Base-by-base conservation (phyloP, 2,113 vertebrate genomes). In the Silurus glanis region DNA sequence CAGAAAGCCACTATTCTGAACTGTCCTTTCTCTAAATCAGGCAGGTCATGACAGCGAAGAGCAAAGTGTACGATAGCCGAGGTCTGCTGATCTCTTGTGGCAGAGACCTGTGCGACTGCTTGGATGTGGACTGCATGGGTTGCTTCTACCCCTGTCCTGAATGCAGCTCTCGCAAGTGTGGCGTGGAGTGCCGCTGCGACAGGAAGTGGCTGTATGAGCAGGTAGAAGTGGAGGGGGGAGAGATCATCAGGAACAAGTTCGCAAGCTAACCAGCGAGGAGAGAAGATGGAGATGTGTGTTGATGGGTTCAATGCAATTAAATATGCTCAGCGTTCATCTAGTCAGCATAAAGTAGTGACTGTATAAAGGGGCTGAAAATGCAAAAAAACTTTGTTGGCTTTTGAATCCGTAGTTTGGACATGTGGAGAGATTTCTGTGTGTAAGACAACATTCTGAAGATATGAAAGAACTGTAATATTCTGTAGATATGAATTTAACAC, bases 191-290 rank as follows among this genome's bases (percentile, higher is more conserved):
- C 71, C 97, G 98, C 90, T 98, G 98, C 4, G 97, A 99, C 93
- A 94, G 98, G 90, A 99, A 99, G 93, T 99, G 98, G 98, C 93
- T 99, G 0, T 99, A 99, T 58, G 98, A 99, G 89, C 98, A 99
- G 90, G 97, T 99, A 81, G 97, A 99, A 89, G 97, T 99, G 3
- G 98, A 99, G 91, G 98, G 98, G 0, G 98, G 98, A 0, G 97
- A 98, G 90, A 96, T 98, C 89, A 98, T 99, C 84, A 95, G 94
- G 59, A 99, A 99, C 84, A 98, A 98, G 89, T 97, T 96, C 0
- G 95, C 92, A 45, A 83, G 93, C 55, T 98, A 95, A 76, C 14
- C 1, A 12, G 6, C 6, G 76, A 9, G 21, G 56, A 71, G 25
- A 25, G n/a, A 55, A 55, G 14, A 56, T 78, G 25, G 74, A 6